Conservation (phyloP, 1,140 invertebrate species). For the Eueides isabella region DNA sequence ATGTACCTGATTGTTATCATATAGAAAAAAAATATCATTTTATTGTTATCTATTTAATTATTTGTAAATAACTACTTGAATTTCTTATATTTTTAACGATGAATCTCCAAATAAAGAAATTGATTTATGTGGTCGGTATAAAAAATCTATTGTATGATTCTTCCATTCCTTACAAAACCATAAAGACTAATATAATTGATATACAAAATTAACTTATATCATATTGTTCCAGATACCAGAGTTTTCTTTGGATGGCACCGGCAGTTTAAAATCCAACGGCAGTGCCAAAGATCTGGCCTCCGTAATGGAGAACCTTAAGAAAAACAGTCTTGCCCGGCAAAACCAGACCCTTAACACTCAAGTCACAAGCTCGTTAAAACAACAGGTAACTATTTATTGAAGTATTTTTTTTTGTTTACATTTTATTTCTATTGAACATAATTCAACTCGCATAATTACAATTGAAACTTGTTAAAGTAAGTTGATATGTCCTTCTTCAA, state of each 20-base stretch:
- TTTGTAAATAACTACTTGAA: background rate
- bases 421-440: background rate
- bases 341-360: conserved; percentile 76
- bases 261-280: conserved; percentile 75
- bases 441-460: no score
- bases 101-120: background rate
- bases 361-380: conserved; percentile 78
- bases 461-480: no score
- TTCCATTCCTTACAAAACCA: no score
- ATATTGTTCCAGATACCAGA: conserved; percentile 71
- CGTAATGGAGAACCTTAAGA: conserved; percentile 81
- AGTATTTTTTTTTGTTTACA: background rate
- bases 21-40: background rate
- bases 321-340: conserved; percentile 70
- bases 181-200: no score
- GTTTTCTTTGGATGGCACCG: conserved; percentile 73
- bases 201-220: background rate
- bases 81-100: conserved; percentile 1
- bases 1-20: background rate
- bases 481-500: no score
- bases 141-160: background rate
- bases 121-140: background rate
- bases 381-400: conserved; percentile 62
- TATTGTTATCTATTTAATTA: background rate
- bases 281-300: conserved; percentile 76